Percentiles rank a stretch among this genome's conserved stretches.
Evolutionary conservation across 2,113 vertebrate species (phyloP).

Genomic region (Pangasianodon hypophthalmus): DNA sequence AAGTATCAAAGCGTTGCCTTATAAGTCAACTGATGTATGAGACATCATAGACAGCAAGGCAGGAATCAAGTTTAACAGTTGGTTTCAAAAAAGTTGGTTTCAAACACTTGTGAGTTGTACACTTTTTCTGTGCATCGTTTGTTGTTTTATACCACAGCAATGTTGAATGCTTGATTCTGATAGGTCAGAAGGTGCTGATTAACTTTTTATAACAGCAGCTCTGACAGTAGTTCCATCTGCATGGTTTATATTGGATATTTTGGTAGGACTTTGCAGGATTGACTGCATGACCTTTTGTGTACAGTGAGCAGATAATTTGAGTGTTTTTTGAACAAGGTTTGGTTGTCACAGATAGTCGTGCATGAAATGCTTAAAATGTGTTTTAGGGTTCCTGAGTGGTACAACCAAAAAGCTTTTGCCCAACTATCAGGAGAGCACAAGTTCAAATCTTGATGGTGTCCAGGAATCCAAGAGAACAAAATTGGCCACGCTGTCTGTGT

Average conservation of each 20-base stretch:
- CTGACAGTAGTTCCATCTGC: neutral
- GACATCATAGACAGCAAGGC: neutral
- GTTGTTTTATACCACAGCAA: neutral
- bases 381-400: neutral
- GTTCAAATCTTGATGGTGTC: neutral
- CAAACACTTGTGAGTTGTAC: neutral
- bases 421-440: neutral
- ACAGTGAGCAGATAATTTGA: neutral
- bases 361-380: neutral
- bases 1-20: neutral
- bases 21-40: neutral
- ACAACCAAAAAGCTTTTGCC: neutral
- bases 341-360: too few relatives aligned
- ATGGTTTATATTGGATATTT: neutral
- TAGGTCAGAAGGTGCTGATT: neutral
- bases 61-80: neutral
- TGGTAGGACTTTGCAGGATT: neutral
- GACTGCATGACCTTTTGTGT: neutral
- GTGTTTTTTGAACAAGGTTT: neutral
- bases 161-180: neutral
- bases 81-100: neutral
- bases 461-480: neutral
- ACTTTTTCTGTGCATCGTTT: neutral
- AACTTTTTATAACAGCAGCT: neutral
- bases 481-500: neutral